Conservation (phyloP, 1,140 invertebrate genomes). For the Triops longicaudatus region DNA sequence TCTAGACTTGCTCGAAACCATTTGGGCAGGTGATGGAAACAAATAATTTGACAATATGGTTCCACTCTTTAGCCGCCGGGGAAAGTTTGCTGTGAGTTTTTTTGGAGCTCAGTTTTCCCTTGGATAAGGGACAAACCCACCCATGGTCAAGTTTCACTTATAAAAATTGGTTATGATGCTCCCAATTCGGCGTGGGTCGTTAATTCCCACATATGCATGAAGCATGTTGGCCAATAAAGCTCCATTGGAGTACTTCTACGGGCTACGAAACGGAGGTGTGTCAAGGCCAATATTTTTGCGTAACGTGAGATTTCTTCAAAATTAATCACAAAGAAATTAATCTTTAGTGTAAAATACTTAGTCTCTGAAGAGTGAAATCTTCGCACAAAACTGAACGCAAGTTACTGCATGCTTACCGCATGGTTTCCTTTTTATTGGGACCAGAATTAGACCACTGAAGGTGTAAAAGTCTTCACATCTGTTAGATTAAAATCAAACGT, state of each 20-base stretch:
- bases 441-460: no score
- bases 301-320: not conserved
- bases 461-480: no score
- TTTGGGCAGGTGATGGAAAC: not conserved
- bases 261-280: not conserved
- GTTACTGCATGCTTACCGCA: no score
- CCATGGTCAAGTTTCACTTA: not conserved
- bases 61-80: not conserved
- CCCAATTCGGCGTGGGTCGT: not conserved
- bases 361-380: not conserved
- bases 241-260: not conserved
- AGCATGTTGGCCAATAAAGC: not conserved
- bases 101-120: not conserved
- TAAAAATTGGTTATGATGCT: not conserved
- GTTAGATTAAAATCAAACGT: no score
- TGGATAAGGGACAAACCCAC: not conserved
- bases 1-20: not conserved
- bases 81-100: not conserved
- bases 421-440: no score
- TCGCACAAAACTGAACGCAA: not conserved
- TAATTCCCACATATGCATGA: constrained; percentile 12
- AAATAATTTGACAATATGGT: not conserved
- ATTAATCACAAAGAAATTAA: not conserved
- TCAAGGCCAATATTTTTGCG: not conserved
- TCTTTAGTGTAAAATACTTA: not conserved